phyloP scores from a whole-genome alignment of 2,888 invertebrate genomes.

The Crepidodera aurea region DNA sequence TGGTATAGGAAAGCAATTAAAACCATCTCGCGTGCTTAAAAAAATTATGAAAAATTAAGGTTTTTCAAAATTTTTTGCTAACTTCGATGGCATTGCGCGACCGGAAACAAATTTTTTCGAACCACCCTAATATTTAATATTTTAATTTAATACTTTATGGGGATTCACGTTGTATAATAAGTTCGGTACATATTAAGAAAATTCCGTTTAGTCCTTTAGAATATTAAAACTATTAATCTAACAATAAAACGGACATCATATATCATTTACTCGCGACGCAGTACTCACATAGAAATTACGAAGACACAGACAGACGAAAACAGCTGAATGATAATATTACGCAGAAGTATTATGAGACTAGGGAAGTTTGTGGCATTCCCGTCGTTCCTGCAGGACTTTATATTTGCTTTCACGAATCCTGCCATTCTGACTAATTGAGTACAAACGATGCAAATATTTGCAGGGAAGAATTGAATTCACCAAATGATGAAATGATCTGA shows the following conservation, averaged over 20 bases:
- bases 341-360: not conserved
- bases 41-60: no score
- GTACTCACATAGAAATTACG: not conserved
- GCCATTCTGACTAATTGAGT: slow-evolving; percentile 27
- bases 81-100: no score
- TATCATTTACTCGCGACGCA: slow-evolving; percentile 1
- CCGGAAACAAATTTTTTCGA: no score
- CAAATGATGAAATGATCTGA: slow-evolving; percentile 1
- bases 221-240: not conserved
- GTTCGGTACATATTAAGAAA: no score
- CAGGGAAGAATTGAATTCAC: slow-evolving; percentile 26
- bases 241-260: not conserved
- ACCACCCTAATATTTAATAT: no score
- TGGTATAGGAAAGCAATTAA: no score
- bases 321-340: not conserved
- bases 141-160: no score
- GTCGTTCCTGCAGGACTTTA: slow-evolving; percentile 11
- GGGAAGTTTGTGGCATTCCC: slow-evolving; percentile 3
- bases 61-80: no score
- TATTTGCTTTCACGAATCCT: slow-evolving; percentile 25
- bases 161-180: no score
- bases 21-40: no score
- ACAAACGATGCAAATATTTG: slow-evolving; percentile 32
- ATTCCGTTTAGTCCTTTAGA: no score
- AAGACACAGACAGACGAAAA: not conserved